Conservation (phyloP, 2,888 invertebrate species). For the Byasa hedistus region DNA sequence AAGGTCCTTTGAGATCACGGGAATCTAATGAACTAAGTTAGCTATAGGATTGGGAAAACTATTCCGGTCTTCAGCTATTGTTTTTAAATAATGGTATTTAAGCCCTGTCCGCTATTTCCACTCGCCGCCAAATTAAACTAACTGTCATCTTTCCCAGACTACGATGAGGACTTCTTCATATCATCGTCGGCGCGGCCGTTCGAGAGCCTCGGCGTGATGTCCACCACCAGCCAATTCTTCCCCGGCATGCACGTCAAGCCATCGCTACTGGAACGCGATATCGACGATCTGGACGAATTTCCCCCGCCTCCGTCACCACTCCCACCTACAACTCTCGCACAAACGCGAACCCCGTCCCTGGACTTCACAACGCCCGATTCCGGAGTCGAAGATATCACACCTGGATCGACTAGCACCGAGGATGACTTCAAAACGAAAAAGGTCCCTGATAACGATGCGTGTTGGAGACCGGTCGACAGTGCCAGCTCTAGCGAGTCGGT, state of each 20-base stretch:
- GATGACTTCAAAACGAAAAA: slow-evolving; percentile 59
- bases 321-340: slow-evolving; percentile 39
- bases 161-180: slow-evolving; percentile 86
- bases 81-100: too few species aligned
- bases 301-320: slow-evolving; percentile 45
- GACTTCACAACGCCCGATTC: slow-evolving; percentile 82
- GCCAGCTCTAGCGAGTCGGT: slow-evolving; percentile 70
- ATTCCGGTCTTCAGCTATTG: too few species aligned
- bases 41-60: too few species aligned
- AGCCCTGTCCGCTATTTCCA: too few species aligned
- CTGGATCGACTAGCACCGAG: slow-evolving; percentile 61
- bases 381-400: slow-evolving; percentile 82
- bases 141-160: slow-evolving; percentile 54
- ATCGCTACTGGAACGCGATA: slow-evolving; percentile 48
- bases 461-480: slow-evolving; percentile 61
- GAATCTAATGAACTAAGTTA: too few species aligned
- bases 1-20: too few species aligned
- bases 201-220: slow-evolving; percentile 79
- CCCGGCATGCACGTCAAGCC: slow-evolving; percentile 79
- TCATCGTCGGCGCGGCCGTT: slow-evolving; percentile 87
- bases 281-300: slow-evolving; percentile 47
- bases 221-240: slow-evolving; percentile 84
- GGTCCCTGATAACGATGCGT: slow-evolving; percentile 40
- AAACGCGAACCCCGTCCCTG: slow-evolving; percentile 56
- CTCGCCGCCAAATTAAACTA: too few species aligned